These are phyloP conservation scores for Dendrolimus kikuchii DNA, from an alignment of 1,140 invertebrate genomes.

Conservation along the genomic window DNA sequence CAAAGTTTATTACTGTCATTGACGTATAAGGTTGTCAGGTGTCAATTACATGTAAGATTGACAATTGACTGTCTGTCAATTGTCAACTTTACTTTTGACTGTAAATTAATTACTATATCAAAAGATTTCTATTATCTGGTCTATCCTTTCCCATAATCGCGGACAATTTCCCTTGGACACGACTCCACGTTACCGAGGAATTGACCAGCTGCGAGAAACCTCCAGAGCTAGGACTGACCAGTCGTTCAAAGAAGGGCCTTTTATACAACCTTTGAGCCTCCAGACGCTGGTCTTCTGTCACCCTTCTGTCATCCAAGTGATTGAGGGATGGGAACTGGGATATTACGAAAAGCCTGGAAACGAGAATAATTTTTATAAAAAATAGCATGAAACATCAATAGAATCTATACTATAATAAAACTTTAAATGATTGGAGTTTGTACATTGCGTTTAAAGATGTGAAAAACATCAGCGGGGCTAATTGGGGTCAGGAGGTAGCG, in stretches of 20 bases:
- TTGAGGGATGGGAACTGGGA: slow-evolving; percentile 77
- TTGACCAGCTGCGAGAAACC: slow-evolving; percentile 33
- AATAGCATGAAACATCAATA: no score
- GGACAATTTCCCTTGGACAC: slow-evolving; percentile 31
- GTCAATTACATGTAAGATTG: no score
- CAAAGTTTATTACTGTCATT: no score
- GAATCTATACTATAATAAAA: no score
- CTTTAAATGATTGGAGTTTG: no score
- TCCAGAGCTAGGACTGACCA: slow-evolving; percentile 29
- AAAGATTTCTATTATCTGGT: slow-evolving; percentile 33
- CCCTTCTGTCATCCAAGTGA: slow-evolving; percentile 77
- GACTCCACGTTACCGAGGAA: slow-evolving; percentile 36
- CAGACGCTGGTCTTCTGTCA: slow-evolving; percentile 74
- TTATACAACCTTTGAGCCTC: slow-evolving; percentile 77
- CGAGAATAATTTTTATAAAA: no score
- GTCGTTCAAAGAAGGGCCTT: slow-evolving; percentile 72
- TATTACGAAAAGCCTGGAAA: slow-evolving; percentile 78
- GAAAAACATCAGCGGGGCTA: no score
- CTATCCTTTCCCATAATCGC: slow-evolving; percentile 33
- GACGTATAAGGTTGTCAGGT: no score
- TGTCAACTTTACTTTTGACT: not conserved
- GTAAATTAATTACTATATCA: slow-evolving; percentile 25
- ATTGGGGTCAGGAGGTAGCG: no score
- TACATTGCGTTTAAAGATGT: no score
- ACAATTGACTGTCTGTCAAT: no score